Base-by-base conservation (phyloP, 2,113 vertebrate genomes). In the Candoia aspera region DNA sequence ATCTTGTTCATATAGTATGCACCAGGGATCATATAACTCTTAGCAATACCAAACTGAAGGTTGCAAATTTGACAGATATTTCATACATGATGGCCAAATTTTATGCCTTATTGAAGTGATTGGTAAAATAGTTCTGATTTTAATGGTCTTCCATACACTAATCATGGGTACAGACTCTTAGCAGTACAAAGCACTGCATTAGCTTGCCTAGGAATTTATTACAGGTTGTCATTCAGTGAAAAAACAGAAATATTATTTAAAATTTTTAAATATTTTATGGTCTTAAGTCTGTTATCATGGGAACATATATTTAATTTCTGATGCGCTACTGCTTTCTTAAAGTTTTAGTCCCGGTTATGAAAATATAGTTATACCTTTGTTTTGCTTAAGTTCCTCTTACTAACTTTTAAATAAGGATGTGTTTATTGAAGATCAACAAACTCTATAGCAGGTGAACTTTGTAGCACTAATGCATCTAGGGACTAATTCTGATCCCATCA, bases 341-440 rank as follows among this genome's bases (percentile, higher is more conserved):
- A 2, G 46, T 93, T 94, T 84, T 88, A 26, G 37, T 96, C 95
- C 62, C 91, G 55, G 83, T 90, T 10, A 24, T 64, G 84, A 94
- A 37, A 37, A 17, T 60, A n/a, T 1, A 0, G 89, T 33, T 33
- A 64, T 90, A 93, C 29, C 79, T 90, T 90, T 95, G 8, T 84
- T 95, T 93, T 92, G 84, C 89, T 89, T 87, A 88, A 42, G 42
- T 55, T 42, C 60, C 49, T 37, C 12, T 37, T 87, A 58, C 92
- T 95, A 92, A 94, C 91, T 95, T 91, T 23, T 90, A 85, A 84
- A 95, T 93, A 94, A 96, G 89, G 94, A 93, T 95, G 92, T 95
- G 10, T 3, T 0, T 8, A 21, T 88, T 93, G 95, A 91, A 94
- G 92, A 95, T 95, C 92, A 93, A 95, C 15, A 96, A 96, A 54